A percentile compares a stretch with the other conserved stretches of the same genome.
Evolutionary conservation across 30 jellyfish, hydroid and myxozoan species (phyloP).

Genomic region (Aurelia sp.): DNA sequence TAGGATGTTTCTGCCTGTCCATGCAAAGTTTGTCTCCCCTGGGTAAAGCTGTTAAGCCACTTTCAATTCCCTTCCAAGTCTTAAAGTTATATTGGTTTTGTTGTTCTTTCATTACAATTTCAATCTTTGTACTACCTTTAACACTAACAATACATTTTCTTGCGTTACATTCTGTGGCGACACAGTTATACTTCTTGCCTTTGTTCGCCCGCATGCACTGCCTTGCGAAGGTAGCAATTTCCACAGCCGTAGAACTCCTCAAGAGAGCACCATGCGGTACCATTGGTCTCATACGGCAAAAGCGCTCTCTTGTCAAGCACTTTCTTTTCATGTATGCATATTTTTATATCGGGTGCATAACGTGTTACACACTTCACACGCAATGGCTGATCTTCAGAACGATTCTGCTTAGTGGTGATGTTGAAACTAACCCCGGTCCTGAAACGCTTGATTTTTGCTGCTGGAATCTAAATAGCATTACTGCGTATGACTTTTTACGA

Average conservation of each 20-base stretch:
- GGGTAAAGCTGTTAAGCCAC: slow-evolving; percentile 16
- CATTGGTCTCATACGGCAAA: slow-evolving; percentile 7
- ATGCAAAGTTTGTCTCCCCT: background rate
- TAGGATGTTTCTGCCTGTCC: slow-evolving; percentile 11
- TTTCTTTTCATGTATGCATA: slow-evolving; percentile 22
- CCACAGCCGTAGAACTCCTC: background rate
- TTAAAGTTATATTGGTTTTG: slow-evolving; percentile 17
- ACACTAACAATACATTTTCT: slow-evolving; percentile 7
- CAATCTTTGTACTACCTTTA: slow-evolving; percentile 26
- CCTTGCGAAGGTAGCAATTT: slow-evolving; percentile 14
- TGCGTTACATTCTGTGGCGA: slow-evolving; percentile 10
- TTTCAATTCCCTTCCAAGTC: background rate
- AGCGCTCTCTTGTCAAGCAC: background rate
- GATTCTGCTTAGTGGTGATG: slow-evolving; percentile 74
- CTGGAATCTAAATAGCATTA: slow-evolving; percentile 49
- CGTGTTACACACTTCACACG: slow-evolving; percentile 37
- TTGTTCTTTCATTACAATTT: slow-evolving; percentile 21
- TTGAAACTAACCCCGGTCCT: slow-evolving; percentile 73
- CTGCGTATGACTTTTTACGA: slow-evolving; percentile 66
- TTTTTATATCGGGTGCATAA: slow-evolving; percentile 43
- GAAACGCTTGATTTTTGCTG: slow-evolving; percentile 59
- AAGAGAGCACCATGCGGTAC: slow-evolving; percentile 1
- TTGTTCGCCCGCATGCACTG: slow-evolving; percentile 22
- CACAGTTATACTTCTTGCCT: slow-evolving; percentile 18
- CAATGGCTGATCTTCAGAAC: slow-evolving; percentile 67